These are phyloP conservation scores for Thelaira solivaga DNA, from an alignment of 2,888 invertebrate species.

Conservation along the genomic window DNA sequence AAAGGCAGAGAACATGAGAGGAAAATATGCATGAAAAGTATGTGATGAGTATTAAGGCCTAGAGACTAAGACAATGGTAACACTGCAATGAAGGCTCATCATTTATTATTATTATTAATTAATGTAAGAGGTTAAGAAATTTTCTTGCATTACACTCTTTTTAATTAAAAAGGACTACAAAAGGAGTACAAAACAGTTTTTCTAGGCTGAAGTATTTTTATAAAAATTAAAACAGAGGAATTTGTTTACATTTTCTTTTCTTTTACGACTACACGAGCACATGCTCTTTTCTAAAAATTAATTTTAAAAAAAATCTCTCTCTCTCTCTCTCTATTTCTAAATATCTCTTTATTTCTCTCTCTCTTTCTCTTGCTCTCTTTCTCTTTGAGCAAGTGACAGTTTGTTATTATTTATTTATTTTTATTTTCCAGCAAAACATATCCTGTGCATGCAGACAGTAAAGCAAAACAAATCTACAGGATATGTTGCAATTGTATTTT, in stretches of 20 bases:
- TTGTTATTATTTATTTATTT: not conserved
- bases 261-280: not conserved
- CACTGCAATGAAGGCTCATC: not conserved
- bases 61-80: not conserved
- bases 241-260: conserved; percentile 12
- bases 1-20: not conserved
- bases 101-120: conserved; percentile 47
- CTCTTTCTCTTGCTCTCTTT: conserved; percentile 6
- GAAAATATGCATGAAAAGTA: not conserved
- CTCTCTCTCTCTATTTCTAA: not conserved
- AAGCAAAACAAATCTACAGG: conserved; percentile 32
- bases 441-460: conserved; percentile 25
- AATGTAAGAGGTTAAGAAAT: conserved; percentile 48
- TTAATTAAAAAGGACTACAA: no score
- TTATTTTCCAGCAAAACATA: not conserved
- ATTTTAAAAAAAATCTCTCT: not conserved
- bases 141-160: conserved; percentile 12
- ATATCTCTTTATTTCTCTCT: not conserved
- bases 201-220: no score
- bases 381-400: not conserved
- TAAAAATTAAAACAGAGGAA: no score
- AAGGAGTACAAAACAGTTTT: no score
- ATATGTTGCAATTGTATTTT: conserved; percentile 49
- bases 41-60: not conserved
- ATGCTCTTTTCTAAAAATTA: not conserved